Evolutionary conservation across 2,888 invertebrate species (phyloP).

Genomic region (Himalopsyche anomala): DNA sequence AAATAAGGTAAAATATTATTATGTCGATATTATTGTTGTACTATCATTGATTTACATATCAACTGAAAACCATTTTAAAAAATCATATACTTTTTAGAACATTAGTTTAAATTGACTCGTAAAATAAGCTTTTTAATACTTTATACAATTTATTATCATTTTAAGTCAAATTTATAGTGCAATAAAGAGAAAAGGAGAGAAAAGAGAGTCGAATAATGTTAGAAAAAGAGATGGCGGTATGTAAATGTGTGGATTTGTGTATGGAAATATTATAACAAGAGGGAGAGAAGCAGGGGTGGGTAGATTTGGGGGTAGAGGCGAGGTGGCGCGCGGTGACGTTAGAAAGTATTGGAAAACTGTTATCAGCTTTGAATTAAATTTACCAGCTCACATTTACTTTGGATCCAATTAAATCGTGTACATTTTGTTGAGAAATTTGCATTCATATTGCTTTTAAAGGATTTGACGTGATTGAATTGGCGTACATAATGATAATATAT

Average conservation of each 20-base stretch:
- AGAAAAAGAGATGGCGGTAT: constrained; percentile 39
- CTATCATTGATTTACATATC: too few relatives aligned
- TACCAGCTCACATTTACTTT: constrained; percentile 27
- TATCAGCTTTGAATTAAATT: constrained; percentile 43
- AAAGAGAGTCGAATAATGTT: constrained; percentile 39
- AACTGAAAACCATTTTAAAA: too few relatives aligned
- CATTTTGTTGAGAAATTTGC: constrained; percentile 31
- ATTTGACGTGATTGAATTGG: not conserved
- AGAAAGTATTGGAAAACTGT: constrained; percentile 41
- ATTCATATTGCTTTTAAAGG: constrained; percentile 13
- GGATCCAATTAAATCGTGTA: constrained; percentile 26
- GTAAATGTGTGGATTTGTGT: constrained; percentile 36
- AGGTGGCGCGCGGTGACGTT: constrained; percentile 34
- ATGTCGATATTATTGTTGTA: too few relatives aligned
- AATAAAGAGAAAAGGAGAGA: constrained; percentile 53
- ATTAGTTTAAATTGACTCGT: constrained; percentile 4
- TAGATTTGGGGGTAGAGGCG: not conserved
- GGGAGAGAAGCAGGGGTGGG: not conserved
- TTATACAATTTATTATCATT: constrained; percentile 42
- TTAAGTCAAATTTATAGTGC: constrained; percentile 56
- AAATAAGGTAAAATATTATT: too few relatives aligned
- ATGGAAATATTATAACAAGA: constrained; percentile 46
- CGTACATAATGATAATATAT: not conserved
- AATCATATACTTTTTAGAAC: not conserved
- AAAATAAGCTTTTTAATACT: constrained; percentile 3